Base-by-base conservation (phyloP, 2,113 vertebrate genomes). In the Oncorhynchus keta region DNA sequence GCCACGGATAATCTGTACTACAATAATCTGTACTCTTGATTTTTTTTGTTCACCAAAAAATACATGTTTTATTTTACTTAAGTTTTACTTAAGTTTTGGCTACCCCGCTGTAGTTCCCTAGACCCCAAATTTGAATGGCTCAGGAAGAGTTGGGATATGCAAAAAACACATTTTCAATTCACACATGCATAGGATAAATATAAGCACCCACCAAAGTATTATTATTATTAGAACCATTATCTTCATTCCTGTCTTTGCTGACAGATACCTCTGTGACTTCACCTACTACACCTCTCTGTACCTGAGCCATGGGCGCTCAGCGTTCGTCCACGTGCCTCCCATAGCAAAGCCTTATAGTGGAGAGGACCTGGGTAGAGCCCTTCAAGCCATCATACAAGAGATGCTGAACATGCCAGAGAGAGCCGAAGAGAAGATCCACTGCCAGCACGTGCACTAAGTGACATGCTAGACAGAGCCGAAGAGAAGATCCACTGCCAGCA, bases 231-330 rank as follows among this genome's bases (percentile, higher is more conserved):
- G 9, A 45, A 45, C 39, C 13, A 14, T 14, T 55, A 18, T 55
- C 3, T 18, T 55, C 1, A 16, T 51, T 28, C 24, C 48, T 73
- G 2, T 71, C 24, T 57, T 68, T 22, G 0, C 35, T 68, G 13
- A 1, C 81, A 99, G 97, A 81, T 99, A 99, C 85, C 95, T 99
- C 1, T 99, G 97, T 72, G 97, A 99, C 84, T 99, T 96, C 91
- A 96, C 96, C 51, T 99, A 99, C 90, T 99, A 99, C 87, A 95
- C 94, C 0, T 99, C 97, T 1, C 84, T 99, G 62, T 95, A 97
- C 91, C 92, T 95, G 93, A 96, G 96, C 87, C 91, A 87, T 0
- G 97, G 97, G 1, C 94, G 94, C 55, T 97, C 96, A 0, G 97
- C 96, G 0, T 99, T 99, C 0, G 84, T 99, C 3, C 97, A 99